Conservation (phyloP, 2,113 vertebrate species). For the Hippocampus barbouri region DNA sequence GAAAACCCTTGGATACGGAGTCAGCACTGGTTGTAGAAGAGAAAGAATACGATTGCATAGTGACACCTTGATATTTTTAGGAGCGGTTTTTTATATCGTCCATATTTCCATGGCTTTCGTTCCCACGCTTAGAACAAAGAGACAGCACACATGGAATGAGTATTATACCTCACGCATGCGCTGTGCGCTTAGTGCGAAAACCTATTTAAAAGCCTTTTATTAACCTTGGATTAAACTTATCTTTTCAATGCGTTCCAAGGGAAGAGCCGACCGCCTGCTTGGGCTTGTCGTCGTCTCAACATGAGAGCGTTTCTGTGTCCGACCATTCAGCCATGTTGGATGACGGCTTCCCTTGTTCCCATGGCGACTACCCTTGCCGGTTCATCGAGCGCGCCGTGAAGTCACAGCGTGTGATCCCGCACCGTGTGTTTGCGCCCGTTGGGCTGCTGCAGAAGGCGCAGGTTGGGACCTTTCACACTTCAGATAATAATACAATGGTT, state of each 20-base stretch:
- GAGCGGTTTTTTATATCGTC: slow-evolving; percentile 42
- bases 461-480: slow-evolving; percentile 52
- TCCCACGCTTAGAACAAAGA: slow-evolving; percentile 25
- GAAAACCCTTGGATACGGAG: slow-evolving; percentile 35
- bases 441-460: slow-evolving; percentile 71
- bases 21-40: slow-evolving; percentile 40
- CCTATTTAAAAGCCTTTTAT: slow-evolving; percentile 30
- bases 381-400: slow-evolving; percentile 71
- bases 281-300: slow-evolving; percentile 38
- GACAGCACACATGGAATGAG: slow-evolving; percentile 12
- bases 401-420: slow-evolving; percentile 78
- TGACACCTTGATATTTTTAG: slow-evolving; percentile 48
- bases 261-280: slow-evolving; percentile 37
- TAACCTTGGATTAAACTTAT: slow-evolving; percentile 45
- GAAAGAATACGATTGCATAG: slow-evolving; percentile 45
- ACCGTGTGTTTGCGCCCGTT: slow-evolving; percentile 83
- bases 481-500: slow-evolving; percentile 26
- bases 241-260: slow-evolving; percentile 45
- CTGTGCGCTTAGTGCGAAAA: slow-evolving; percentile 16
- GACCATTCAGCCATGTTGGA: slow-evolving; percentile 56
- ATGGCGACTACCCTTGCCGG: slow-evolving; percentile 87
- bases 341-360: slow-evolving; percentile 72
- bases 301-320: slow-evolving; percentile 38
- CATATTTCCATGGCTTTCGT: slow-evolving; percentile 47
- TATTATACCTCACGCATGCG: slow-evolving; percentile 8